Percentiles rank a stretch among this genome's conserved stretches.
Conservation (phyloP, 1,140 invertebrate species). For the Caenorhabditis remanei region DNA sequence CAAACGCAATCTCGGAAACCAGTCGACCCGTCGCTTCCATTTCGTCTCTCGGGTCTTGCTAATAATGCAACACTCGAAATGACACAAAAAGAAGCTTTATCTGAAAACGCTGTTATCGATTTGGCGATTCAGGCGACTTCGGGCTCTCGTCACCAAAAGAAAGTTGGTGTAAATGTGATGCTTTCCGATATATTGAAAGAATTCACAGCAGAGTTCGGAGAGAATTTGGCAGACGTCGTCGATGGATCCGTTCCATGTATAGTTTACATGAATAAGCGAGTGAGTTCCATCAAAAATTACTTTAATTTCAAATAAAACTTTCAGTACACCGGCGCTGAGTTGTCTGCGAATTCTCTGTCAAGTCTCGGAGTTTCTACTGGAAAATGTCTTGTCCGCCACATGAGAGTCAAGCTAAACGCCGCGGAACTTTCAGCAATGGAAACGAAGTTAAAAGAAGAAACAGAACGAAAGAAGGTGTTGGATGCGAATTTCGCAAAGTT, state of each 20-base stretch:
- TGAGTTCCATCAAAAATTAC: not conserved
- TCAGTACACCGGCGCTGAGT: conserved; percentile 50
- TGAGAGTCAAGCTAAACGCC: conserved; percentile 27
- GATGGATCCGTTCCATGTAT: conserved; percentile 39
- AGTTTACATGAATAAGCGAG: conserved; percentile 59
- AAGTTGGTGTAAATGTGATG: not conserved
- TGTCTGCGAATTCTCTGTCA: conserved; percentile 17
- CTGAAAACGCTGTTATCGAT: conserved; percentile 2
- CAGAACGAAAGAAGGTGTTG: not conserved
- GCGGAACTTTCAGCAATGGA: conserved; percentile 38
- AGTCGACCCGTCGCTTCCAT: conserved; percentile 50
- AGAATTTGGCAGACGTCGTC: not conserved
- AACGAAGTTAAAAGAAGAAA: conserved; percentile 1
- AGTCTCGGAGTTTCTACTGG: conserved; percentile 43
- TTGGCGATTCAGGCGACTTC: conserved; percentile 20
- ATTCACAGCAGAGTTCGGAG: conserved; percentile 27
- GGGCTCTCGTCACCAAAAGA: conserved; percentile 24
- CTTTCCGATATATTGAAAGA: conserved; percentile 38
- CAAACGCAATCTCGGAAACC: conserved; percentile 49
- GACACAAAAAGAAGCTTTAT: not conserved
- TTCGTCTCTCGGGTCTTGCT: conserved; percentile 53
- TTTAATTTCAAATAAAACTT: not conserved
- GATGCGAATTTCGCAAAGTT: conserved; percentile 12
- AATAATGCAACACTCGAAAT: conserved; percentile 61
- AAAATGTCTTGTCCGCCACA: conserved; percentile 49